A percentile compares a stretch with the other conserved stretches of the same genome.
Conservation (phyloP, 2,797 vertebrate species). For the Platyrinchus mystaceus region DNA sequence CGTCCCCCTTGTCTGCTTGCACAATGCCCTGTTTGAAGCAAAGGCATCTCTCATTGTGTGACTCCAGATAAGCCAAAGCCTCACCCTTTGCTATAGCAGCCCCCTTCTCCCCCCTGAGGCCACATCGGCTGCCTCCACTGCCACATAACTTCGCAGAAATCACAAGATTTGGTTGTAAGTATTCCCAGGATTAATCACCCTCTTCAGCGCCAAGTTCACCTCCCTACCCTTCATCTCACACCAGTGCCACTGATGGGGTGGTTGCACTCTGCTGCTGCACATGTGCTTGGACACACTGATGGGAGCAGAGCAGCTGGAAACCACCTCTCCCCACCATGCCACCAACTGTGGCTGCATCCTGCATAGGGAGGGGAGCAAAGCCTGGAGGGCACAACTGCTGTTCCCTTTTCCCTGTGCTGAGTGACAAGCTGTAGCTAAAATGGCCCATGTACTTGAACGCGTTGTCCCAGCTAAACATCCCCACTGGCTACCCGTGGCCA, state of each 20-base stretch:
- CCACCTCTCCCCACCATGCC: rapidly evolving
- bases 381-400: neutral
- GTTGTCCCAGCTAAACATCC: neutral
- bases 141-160: neutral
- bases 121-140: neutral
- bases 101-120: neutral
- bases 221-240: rapidly evolving
- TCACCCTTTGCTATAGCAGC: neutral
- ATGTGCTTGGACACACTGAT: rapidly evolving
- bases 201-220: neutral
- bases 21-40: neutral
- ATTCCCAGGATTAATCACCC: neutral
- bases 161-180: neutral
- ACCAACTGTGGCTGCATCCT: rapidly evolving
- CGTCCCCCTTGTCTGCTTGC: neutral
- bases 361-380: rapidly evolving
- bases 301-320: neutral
- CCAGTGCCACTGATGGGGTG: rapidly evolving
- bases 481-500: neutral
- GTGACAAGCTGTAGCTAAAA: neutral
- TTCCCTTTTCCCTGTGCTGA: rapidly evolving
- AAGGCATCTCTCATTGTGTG: constrained; percentile 15
- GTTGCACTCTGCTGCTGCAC: rapidly evolving
- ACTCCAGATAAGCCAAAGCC: constrained; percentile 13
- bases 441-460: rapidly evolving